Evolutionary conservation across 1,140 invertebrate species (phyloP).

Genomic region (Eupeodes corollae): DNA sequence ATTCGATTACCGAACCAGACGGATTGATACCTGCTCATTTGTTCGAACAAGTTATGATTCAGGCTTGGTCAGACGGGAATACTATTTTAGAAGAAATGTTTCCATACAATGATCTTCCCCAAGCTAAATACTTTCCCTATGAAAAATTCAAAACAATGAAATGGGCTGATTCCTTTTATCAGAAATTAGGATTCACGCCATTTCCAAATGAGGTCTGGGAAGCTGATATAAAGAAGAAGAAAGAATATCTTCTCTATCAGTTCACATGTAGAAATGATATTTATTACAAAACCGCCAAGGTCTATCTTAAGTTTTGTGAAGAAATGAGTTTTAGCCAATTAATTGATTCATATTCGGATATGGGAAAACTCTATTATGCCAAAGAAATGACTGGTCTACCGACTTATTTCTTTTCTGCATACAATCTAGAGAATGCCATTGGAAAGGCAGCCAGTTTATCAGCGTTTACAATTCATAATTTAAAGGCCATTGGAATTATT

Average conservation of each 20-base stretch:
- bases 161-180: constrained; percentile 26
- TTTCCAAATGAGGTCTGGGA: constrained; percentile 19
- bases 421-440: constrained; percentile 56
- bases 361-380: constrained; percentile 63
- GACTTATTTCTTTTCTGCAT: constrained; percentile 39
- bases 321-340: constrained; percentile 29
- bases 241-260: constrained; percentile 10
- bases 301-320: constrained; percentile 30
- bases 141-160: constrained; percentile 16
- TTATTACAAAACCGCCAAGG: constrained; percentile 26
- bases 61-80: constrained; percentile 27
- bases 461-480: constrained; percentile 46
- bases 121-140: constrained; percentile 23
- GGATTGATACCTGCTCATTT: constrained; percentile 85
- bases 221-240: constrained; percentile 16
- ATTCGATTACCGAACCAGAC: constrained; percentile 48
- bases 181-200: constrained; percentile 21
- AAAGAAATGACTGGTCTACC: constrained; percentile 53
- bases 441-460: constrained; percentile 56
- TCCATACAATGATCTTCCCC: constrained; percentile 19
- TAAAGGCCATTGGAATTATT: constrained; percentile 27
- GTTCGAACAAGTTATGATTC: constrained; percentile 40
- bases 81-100: constrained; percentile 26
- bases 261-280: constrained; percentile 27
- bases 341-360: constrained; percentile 58